These are phyloP conservation scores for Aporophyla lueneburgensis DNA, from an alignment of 2,888 invertebrate species.

Conservation along the genomic window DNA sequence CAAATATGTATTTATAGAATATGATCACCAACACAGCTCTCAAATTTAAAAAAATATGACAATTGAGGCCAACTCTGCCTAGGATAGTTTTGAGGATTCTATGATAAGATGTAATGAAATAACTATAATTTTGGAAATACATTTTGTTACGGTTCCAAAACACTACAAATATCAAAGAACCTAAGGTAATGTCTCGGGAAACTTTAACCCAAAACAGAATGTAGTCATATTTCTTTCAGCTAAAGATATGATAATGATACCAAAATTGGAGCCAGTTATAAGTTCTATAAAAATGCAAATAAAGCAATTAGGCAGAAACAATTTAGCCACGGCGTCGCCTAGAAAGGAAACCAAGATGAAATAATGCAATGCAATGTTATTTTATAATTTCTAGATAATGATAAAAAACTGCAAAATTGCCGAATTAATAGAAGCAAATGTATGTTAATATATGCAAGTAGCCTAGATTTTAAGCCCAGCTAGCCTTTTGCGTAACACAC, in stretches of 20 bases:
- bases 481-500: background rate
- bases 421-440: slow-evolving; percentile 13
- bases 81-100: no score
- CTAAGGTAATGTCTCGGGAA: background rate
- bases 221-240: background rate
- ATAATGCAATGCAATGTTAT: slow-evolving; percentile 2
- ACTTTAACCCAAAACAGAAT: background rate
- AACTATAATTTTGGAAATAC: no score
- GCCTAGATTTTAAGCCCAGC: background rate
- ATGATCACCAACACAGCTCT: no score
- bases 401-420: slow-evolving; percentile 12
- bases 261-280: background rate
- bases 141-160: no score
- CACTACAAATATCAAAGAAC: no score
- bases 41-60: no score
- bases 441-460: slow-evolving; percentile 19
- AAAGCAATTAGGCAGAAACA: slow-evolving; percentile 5
- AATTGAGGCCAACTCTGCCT: no score
- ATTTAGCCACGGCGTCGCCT: background rate
- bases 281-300: slow-evolving; percentile 6
- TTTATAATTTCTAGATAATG: slow-evolving; percentile 17
- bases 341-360: background rate
- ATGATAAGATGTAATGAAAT: no score
- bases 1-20: no score
- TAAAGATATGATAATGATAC: background rate